Evolutionary conservation across 2,797 vertebrate species (phyloP).

Genomic region (Argyrosomus regius): DNA sequence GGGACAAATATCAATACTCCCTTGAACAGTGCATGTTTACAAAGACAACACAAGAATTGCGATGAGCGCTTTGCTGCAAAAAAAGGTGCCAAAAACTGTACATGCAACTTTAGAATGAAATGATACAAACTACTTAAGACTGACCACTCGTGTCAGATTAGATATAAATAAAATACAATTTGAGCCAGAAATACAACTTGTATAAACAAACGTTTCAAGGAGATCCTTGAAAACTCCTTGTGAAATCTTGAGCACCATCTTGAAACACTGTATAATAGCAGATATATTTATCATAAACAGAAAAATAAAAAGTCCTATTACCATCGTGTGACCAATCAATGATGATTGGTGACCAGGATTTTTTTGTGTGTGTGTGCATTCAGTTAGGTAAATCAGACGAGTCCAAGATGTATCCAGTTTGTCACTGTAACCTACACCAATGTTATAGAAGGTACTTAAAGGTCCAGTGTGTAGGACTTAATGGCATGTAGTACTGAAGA

Average conservation of each 20-base stretch:
- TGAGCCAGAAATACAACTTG: slow-evolving; percentile 3
- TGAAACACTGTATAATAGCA: slow-evolving; percentile 16
- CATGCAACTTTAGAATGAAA: neutral
- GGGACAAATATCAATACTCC: too few relatives aligned
- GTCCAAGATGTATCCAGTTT: neutral
- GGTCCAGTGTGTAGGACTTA: too few relatives aligned
- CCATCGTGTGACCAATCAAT: neutral
- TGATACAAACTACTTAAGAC: neutral
- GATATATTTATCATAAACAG: slow-evolving; percentile 15
- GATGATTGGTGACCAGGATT: neutral
- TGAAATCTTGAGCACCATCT: slow-evolving; percentile 28
- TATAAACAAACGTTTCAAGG: slow-evolving; percentile 11
- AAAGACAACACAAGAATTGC: neutral
- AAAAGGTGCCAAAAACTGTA: neutral
- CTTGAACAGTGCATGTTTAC: neutral
- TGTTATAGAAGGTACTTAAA: too few relatives aligned
- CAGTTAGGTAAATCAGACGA: neutral
- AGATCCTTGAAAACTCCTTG: neutral
- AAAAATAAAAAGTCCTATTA: slow-evolving; percentile 6
- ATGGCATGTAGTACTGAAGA: too few relatives aligned
- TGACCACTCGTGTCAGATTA: neutral
- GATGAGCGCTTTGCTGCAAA: neutral
- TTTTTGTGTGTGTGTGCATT: neutral
- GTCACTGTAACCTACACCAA: neutral
- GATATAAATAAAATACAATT: slow-evolving; percentile 13